Percentiles rank a stretch among this genome's conserved stretches.
Evolutionary conservation across 2,113 vertebrate genomes (phyloP).

Genomic region (Crypturellus undulatus): DNA sequence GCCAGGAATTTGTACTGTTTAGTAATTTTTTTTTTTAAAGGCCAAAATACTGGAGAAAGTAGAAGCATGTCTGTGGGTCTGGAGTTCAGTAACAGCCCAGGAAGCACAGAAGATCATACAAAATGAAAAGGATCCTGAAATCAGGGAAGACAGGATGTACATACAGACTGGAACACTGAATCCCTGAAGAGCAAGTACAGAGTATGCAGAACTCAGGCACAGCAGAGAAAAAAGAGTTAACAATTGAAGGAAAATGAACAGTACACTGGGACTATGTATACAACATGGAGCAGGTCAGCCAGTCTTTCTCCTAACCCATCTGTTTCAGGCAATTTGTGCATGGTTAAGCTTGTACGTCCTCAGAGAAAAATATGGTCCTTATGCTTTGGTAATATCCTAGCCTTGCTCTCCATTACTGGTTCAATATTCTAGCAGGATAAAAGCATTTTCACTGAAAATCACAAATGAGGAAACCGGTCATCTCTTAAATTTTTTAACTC

Average conservation of each 20-base stretch:
- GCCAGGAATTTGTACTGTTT: not conserved
- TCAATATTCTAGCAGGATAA: not conserved
- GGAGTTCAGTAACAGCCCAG: not conserved
- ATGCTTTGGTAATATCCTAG: not conserved
- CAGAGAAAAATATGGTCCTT: not conserved
- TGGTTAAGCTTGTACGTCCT: not conserved
- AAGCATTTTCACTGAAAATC: not conserved
- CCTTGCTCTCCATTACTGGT: not conserved
- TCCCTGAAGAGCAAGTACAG: not conserved
- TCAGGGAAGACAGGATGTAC: not conserved
- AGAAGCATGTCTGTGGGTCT: not conserved
- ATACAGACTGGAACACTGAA: not conserved
- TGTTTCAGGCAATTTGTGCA: not conserved
- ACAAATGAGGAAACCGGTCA: not conserved
- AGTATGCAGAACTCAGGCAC: not conserved
- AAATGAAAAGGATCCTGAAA: not conserved
- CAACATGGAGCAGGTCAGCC: not conserved
- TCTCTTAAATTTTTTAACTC: not conserved
- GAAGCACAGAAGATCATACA: not conserved
- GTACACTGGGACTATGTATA: not conserved
- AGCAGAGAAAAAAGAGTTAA: not conserved
- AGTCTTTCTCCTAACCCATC: not conserved
- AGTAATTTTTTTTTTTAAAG: not conserved
- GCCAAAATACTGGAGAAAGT: not conserved
- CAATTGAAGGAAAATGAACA: not conserved